These are phyloP conservation scores for Megalonaias nervosa DNA, from an alignment of 1,140 invertebrate species.

Conservation along the genomic window DNA sequence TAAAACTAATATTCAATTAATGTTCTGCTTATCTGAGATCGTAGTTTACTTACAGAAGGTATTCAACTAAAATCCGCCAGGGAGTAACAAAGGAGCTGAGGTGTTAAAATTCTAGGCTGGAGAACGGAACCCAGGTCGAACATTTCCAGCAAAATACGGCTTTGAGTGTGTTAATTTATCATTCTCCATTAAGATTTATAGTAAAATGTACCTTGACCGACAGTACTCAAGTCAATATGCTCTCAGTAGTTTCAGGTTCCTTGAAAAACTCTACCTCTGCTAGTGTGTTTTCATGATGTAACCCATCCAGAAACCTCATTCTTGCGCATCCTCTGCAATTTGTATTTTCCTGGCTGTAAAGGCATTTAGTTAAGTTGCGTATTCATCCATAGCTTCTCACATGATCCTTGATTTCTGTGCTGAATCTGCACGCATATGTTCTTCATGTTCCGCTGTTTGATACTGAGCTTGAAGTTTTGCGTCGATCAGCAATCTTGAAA, in stretches of 20 bases:
- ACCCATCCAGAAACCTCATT: neutral
- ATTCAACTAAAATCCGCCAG: too few species aligned
- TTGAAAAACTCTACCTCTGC: neutral
- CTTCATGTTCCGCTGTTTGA: neutral
- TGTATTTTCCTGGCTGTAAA: neutral
- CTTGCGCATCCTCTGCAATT: neutral
- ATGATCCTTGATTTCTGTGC: neutral
- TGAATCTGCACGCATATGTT: slow-evolving; percentile 1
- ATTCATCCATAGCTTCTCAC: neutral
- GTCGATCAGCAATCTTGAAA: slow-evolving; percentile 7
- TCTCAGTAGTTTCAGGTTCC: neutral
- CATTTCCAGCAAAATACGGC: too few species aligned
- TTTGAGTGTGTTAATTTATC: too few species aligned
- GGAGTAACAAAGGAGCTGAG: too few species aligned
- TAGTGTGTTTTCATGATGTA: neutral
- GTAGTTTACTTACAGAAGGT: too few species aligned
- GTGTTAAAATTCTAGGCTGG: too few species aligned
- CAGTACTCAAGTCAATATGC: too few species aligned
- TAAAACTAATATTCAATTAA: too few species aligned
- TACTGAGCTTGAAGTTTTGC: neutral
- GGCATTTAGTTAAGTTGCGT: neutral
- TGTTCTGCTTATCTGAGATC: too few species aligned
- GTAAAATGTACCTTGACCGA: too few species aligned
- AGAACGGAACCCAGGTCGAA: too few species aligned
- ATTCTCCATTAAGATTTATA: too few species aligned